Conservation (phyloP, 2,797 vertebrate species). For the Pipistrellus pipistrellus region DNA sequence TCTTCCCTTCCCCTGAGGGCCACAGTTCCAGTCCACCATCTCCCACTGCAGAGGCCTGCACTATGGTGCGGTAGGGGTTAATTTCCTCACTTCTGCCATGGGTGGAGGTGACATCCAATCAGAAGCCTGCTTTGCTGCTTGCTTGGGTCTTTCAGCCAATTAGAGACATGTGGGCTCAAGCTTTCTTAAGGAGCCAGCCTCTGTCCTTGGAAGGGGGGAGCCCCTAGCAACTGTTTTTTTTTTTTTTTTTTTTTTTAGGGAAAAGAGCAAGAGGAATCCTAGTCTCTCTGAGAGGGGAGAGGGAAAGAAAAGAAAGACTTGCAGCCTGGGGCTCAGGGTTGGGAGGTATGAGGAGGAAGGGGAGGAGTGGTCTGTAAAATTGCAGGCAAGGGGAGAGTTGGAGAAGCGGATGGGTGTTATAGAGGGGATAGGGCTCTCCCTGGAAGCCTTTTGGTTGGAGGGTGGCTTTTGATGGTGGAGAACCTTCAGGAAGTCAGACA, state of each 20-base stretch:
- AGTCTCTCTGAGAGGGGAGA: background rate
- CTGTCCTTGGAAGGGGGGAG: slow-evolving; percentile 74
- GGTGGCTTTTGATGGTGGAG: background rate
- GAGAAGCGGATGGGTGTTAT: background rate
- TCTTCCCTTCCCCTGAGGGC: background rate
- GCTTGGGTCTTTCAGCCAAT: slow-evolving; percentile 73
- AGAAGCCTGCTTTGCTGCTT: slow-evolving; percentile 72
- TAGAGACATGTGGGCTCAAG: slow-evolving; percentile 55
- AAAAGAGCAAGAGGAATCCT: slow-evolving; percentile 35
- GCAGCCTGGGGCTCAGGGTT: background rate
- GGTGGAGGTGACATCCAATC: slow-evolving; percentile 77
- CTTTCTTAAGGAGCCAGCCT: slow-evolving; percentile 80
- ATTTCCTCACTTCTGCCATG: slow-evolving; percentile 70
- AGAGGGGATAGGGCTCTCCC: background rate
- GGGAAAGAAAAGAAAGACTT: background rate
- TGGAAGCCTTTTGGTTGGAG: slow-evolving; percentile 25
- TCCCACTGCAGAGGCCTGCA: background rate
- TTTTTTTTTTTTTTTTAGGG: slow-evolving; percentile 50
- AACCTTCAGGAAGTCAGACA: background rate
- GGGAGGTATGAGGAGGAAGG: background rate
- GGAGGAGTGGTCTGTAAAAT: background rate
- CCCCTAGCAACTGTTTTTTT: slow-evolving; percentile 63
- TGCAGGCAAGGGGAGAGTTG: background rate
- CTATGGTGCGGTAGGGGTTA: slow-evolving; percentile 73
- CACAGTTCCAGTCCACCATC: background rate